Evolutionary conservation across 2,113 vertebrate genomes (phyloP).

Genomic region (Boleophthalmus pectinirostris): DNA sequence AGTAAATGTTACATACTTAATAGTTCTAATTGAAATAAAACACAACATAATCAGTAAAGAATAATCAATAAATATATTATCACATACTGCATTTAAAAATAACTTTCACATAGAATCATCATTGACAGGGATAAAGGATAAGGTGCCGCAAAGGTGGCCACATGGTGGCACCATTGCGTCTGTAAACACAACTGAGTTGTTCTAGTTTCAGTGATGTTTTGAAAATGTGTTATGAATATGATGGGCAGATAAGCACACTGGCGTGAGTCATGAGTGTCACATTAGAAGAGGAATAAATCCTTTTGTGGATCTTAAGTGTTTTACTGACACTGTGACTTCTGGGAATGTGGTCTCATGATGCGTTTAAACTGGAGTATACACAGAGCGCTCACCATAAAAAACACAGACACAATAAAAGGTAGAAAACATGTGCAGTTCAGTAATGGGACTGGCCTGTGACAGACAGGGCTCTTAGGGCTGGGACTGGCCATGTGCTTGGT

Average conservation of each 20-base stretch:
- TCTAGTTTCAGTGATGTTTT: not conserved
- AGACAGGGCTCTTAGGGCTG: conserved; percentile 11
- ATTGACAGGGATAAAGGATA: conserved; percentile 1
- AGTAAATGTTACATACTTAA: not conserved
- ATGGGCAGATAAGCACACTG: not conserved
- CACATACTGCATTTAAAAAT: not conserved
- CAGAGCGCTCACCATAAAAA: conserved; percentile 5
- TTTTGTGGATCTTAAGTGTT: conserved; percentile 6
- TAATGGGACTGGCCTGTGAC: not conserved
- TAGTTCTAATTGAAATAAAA: not conserved
- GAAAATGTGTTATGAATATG: not conserved
- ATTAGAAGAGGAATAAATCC: not conserved
- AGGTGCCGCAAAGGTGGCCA: conserved; percentile 19
- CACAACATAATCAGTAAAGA: not conserved
- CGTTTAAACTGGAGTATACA: conserved; percentile 1
- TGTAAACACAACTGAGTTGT: not conserved
- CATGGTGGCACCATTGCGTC: conserved; percentile 18
- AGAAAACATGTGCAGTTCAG: conserved; percentile 26
- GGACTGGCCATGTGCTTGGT: conserved; percentile 15
- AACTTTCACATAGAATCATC: not conserved
- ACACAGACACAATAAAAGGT: not conserved
- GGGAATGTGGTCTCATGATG: not conserved
- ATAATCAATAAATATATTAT: not conserved
- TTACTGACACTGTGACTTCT: not conserved
- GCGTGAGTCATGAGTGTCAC: not conserved